Percentiles rank a stretch among this genome's conserved stretches.
These are phyloP conservation scores for Myrmecophaga tridactyla DNA, from an alignment of 2,113 vertebrate genomes.

Conservation along the genomic window DNA sequence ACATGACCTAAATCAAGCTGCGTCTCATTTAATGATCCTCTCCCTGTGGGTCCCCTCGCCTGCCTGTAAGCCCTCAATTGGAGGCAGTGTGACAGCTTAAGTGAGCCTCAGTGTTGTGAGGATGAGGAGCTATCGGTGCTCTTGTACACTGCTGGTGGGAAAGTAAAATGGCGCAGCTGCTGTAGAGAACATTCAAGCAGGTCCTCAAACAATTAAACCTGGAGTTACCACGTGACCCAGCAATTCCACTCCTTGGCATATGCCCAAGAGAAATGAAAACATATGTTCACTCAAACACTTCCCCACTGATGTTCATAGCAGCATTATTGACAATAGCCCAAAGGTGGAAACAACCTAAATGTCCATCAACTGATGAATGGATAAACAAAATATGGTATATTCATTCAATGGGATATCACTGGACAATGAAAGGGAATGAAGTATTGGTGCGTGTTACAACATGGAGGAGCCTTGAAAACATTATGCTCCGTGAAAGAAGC, in stretches of 20 bases:
- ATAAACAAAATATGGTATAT: neutral
- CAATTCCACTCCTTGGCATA: neutral
- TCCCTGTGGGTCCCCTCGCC: neutral
- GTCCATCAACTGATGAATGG: neutral
- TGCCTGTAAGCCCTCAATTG: neutral
- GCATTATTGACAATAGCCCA: neutral
- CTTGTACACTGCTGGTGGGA: neutral
- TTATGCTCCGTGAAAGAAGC: neutral
- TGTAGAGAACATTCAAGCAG: neutral
- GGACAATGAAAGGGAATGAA: neutral
- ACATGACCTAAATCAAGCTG: neutral
- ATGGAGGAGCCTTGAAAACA: neutral
- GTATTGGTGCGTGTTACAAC: neutral
- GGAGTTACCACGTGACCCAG: too few species aligned
- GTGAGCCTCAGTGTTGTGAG: neutral
- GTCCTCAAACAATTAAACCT: neutral
- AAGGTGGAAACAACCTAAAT: neutral
- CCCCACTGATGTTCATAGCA: neutral
- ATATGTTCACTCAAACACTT: neutral
- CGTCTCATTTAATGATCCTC: neutral
- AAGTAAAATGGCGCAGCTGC: neutral
- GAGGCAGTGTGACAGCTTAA: neutral
- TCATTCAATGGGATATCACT: neutral
- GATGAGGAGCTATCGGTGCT: neutral
- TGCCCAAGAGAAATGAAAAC: neutral